Evolutionary conservation across 1,140 invertebrate species (phyloP), one percentile per base, ranked within the genome.

Genomic region (Agraylea sexmaculata): DNA sequence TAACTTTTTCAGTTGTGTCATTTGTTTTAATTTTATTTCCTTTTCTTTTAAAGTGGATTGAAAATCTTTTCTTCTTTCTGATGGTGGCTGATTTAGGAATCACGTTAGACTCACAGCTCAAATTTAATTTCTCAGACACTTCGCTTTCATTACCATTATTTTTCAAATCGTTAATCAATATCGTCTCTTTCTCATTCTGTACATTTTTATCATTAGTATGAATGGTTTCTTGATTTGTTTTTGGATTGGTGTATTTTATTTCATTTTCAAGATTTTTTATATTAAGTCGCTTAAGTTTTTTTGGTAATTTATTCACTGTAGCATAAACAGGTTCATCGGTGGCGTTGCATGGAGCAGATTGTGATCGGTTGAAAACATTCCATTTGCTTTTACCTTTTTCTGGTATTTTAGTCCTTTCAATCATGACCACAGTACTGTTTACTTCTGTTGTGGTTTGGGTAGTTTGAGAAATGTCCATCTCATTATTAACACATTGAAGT

Each of bases 21-120:
- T 58, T 31, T 64, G n/a, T 62, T 36, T 54, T 51, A 48, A 56
- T 56, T 59, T 65, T 66, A 43, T 58, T 63, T 51, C 60, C 59
- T 34, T 63, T 55, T 45, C 64, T 66, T 40, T 68, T 68, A 33
- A 68, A 68, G 0, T 62, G 62, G 3, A 68, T 42, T 4, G 65
- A 66, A 43, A 68, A 68, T 42, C 64, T 40, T 53, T 62, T 68
- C 50, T 60, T 65, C 50, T 64, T 71, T 54, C 62, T 70, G 27
- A 53, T 60, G 4, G 68, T 60, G 1, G 57, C 60, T 47, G 62
- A 54, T 50, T 62, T 45, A 25, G 47, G 37, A 39, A 49, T 43
- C n/a, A 32, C 21, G 27, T 25, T 49, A 27, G 17, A 29, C 13
- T n/a, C 29, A 5, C 15, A 33, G 15, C 13, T 37, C 8, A 12